These are phyloP conservation scores for Chaetodon auriga DNA, from an alignment of 2,113 vertebrate genomes.

Conservation along the genomic window DNA sequence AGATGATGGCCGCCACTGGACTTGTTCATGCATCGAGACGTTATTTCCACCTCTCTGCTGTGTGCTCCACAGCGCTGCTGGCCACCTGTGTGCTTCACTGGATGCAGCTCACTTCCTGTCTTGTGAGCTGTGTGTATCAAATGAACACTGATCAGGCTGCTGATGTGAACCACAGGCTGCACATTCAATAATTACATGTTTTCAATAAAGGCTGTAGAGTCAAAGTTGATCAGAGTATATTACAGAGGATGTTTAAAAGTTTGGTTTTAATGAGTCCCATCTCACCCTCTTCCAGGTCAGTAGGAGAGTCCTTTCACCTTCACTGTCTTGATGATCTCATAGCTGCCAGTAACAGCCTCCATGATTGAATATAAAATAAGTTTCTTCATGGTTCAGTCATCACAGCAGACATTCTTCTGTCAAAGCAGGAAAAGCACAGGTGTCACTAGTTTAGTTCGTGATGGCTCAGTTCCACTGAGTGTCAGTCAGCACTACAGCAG, in stretches of 20 bases:
- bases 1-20: background rate
- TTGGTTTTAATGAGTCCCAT: background rate
- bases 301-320: no score
- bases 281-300: no score
- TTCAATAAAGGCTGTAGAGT: background rate
- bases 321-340: no score
- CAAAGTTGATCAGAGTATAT: background rate
- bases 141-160: background rate
- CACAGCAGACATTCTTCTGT: no score
- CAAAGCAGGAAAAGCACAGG: no score
- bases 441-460: no score
- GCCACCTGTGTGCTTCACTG: slow-evolving; percentile 33
- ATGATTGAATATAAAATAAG: background rate
- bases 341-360: background rate
- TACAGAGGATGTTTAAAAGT: background rate
- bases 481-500: background rate
- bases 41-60: slow-evolving; percentile 35
- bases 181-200: background rate
- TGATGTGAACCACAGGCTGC: background rate
- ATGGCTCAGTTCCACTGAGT: background rate
- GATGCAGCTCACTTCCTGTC: slow-evolving; percentile 48
- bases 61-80: no score
- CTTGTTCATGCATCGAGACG: slow-evolving; percentile 14
- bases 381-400: no score
- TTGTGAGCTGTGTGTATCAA: slow-evolving; percentile 14